Conservation (phyloP, 1,140 invertebrate genomes). For the Pseudomyrmex cubaensis region DNA sequence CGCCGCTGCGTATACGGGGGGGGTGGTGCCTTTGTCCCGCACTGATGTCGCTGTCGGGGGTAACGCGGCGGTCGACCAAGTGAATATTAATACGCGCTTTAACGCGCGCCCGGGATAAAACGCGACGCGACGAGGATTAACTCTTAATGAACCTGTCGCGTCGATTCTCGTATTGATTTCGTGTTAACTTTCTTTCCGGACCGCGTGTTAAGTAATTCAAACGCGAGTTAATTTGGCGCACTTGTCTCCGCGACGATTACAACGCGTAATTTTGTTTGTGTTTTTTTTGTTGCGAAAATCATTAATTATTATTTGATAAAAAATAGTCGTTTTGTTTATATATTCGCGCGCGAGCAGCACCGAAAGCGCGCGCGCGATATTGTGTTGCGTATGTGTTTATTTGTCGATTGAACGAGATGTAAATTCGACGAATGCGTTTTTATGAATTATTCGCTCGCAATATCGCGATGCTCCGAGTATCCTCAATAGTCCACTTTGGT, state of each 20-base stretch:
- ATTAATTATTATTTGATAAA: slow-evolving; percentile 23
- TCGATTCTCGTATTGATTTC: slow-evolving; percentile 52
- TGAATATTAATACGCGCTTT: slow-evolving; percentile 71
- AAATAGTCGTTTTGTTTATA: slow-evolving; percentile 6
- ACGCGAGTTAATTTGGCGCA: not conserved
- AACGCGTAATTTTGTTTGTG: too few species aligned
- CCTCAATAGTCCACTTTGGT: slow-evolving; percentile 45
- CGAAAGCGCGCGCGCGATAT: not conserved
- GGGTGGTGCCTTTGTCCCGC: slow-evolving; percentile 5
- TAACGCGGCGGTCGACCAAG: slow-evolving; percentile 43
- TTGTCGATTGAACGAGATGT: slow-evolving; percentile 50
- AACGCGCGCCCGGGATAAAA: slow-evolving; percentile 42
- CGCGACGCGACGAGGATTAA: slow-evolving; percentile 48
- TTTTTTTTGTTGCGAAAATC: not conserved
- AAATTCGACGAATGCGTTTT: slow-evolving; percentile 52
- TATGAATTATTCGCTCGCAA: slow-evolving; percentile 51
- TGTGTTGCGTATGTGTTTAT: slow-evolving; percentile 23
- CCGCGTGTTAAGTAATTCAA: not conserved
- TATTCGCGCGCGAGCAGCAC: not conserved
- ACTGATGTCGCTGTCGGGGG: slow-evolving; percentile 19
- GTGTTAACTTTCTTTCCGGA: slow-evolving; percentile 36
- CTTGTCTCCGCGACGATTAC: not conserved
- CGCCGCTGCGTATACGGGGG: slow-evolving; percentile 24
- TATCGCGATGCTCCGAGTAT: slow-evolving; percentile 42
- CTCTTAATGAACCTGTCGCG: slow-evolving; percentile 48